Evolutionary conservation across 2,888 invertebrate species (phyloP).

Genomic region (Allacma fusca): DNA sequence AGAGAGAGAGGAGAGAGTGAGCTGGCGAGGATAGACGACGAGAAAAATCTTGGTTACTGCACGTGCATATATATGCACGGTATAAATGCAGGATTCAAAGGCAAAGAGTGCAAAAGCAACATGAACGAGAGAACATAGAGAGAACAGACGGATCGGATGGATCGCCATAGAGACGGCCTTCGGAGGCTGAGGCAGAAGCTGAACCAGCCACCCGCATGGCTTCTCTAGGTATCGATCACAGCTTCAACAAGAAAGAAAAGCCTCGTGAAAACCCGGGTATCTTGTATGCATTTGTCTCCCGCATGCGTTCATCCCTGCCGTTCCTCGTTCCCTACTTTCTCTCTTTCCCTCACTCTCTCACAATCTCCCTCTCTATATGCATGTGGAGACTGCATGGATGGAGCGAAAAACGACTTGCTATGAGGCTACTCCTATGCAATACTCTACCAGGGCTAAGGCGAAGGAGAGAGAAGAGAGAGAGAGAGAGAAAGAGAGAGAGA

Average conservation of each 20-base stretch:
- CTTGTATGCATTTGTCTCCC: conserved; percentile 45
- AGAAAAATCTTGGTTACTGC: conserved; percentile 13
- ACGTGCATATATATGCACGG: conserved; percentile 45
- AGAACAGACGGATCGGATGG: conserved; percentile 47
- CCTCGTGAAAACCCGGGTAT: conserved; percentile 46
- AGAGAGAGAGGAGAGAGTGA: conserved; percentile 21
- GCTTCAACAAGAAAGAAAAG: conserved; percentile 42
- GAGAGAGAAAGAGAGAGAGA: conserved; percentile 13
- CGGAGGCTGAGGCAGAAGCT: conserved; percentile 58
- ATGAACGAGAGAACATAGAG: conserved; percentile 44
- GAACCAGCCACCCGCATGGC: conserved; percentile 60
- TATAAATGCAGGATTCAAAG: conserved; percentile 41
- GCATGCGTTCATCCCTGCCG: conserved; percentile 36
- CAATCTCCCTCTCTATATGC: neutral
- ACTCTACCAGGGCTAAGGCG: neutral
- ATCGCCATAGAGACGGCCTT: conserved; percentile 62
- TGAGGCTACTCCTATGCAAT: neutral
- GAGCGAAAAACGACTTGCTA: neutral
- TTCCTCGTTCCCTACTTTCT: conserved; percentile 20
- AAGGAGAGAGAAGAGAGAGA: neutral
- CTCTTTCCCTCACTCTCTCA: conserved; percentile 12
- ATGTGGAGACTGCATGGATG: conserved; percentile 2
- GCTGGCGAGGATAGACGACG: conserved; percentile 5
- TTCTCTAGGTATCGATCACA: conserved; percentile 62
- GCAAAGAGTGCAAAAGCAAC: conserved; percentile 47